Evolutionary conservation across 1,140 invertebrate genomes (phyloP).

Genomic region (Zaprionus davidi): DNA sequence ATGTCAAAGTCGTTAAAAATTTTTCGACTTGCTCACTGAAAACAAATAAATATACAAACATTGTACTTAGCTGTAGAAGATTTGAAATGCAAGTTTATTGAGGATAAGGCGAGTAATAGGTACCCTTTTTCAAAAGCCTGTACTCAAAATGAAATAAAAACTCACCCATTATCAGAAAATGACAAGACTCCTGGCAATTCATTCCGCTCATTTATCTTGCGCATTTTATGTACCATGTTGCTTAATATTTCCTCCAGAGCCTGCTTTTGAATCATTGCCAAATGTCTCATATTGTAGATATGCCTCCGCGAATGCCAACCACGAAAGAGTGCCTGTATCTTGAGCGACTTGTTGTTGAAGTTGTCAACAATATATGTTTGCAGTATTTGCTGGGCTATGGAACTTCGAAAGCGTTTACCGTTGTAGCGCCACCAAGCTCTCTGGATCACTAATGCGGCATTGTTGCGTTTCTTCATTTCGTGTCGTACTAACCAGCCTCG

Average conservation of each 20-base stretch:
- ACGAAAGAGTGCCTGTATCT: conserved; percentile 56
- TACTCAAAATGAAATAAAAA: no score
- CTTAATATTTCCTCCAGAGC: conserved; percentile 36
- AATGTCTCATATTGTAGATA: conserved; percentile 32
- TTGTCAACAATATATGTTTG: conserved; percentile 11
- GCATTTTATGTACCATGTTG: conserved; percentile 36
- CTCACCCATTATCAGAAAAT: conserved; percentile 8
- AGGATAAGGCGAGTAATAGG: no score
- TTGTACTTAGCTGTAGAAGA: no score
- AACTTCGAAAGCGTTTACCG: neutral
- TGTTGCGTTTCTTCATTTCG: fast-evolving
- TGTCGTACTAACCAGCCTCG: conserved; percentile 40
- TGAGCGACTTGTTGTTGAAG: conserved; percentile 16
- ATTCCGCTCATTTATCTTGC: conserved; percentile 24
- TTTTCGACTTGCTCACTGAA: neutral
- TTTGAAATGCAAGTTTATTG: no score
- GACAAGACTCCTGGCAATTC: conserved; percentile 35
- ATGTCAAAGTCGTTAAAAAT: neutral
- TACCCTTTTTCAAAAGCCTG: no score
- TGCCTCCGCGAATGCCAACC: conserved; percentile 57
- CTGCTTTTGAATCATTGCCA: conserved; percentile 22
- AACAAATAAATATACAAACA: no score
- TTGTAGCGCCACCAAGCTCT: conserved; percentile 43
- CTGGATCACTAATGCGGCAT: conserved; percentile 39
- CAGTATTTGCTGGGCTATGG: neutral